A percentile compares a stretch with the other conserved stretches of the same genome.
Evolutionary conservation across 2,888 invertebrate species (phyloP).

Genomic region (Colletes collaris): DNA sequence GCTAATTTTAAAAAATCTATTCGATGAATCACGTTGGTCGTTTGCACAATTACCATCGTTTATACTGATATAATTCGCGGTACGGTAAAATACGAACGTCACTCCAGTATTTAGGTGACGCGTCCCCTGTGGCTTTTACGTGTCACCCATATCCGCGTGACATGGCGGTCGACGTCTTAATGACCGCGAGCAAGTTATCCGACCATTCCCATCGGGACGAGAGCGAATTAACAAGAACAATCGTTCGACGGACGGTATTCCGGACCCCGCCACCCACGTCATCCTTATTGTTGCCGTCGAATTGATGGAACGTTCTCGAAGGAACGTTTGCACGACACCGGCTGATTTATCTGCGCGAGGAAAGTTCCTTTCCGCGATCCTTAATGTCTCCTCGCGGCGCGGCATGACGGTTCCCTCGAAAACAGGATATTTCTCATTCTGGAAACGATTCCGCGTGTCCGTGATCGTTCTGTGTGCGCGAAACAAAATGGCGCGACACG

Average conservation of each 20-base stretch:
- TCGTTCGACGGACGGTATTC: neutral
- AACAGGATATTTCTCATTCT: slow-evolving; percentile 23
- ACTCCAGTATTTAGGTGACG: too few species aligned
- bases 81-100: too few species aligned
- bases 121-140: too few species aligned
- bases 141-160: too few species aligned
- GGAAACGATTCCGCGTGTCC: neutral
- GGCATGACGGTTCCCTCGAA: slow-evolving; percentile 14
- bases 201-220: neutral
- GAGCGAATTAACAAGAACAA: slow-evolving; percentile 20
- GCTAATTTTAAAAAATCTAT: too few species aligned
- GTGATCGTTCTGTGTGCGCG: neutral
- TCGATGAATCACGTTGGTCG: too few species aligned
- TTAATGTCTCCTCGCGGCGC: slow-evolving; percentile 29
- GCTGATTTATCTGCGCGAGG: slow-evolving; percentile 49
- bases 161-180: too few species aligned
- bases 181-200: too few species aligned
- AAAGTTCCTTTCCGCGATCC: slow-evolving; percentile 39
- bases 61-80: too few species aligned
- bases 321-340: slow-evolving; percentile 9
- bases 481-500: neutral
- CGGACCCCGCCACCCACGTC: neutral
- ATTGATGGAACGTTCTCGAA: slow-evolving; percentile 12
- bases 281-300: slow-evolving; percentile 27
- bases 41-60: too few species aligned